Evolutionary conservation across 2,113 vertebrate genomes (phyloP), one percentile per base, ranked within the genome.

Genomic region (Pteruthius melanotis): DNA sequence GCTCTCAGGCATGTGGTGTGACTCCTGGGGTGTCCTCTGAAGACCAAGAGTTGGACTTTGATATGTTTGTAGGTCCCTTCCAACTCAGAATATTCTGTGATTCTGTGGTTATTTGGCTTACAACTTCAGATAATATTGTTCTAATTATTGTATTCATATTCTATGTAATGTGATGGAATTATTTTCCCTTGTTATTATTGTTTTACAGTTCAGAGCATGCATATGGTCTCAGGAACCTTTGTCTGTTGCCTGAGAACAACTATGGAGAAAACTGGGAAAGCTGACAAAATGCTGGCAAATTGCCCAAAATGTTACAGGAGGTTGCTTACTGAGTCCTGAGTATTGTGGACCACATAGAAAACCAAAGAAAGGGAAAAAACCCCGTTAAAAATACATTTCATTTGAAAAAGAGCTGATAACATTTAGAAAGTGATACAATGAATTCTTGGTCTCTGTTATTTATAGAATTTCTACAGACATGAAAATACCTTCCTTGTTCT

Each of bases 241-340:
- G 10, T 70, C 37, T 69, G 30, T 66, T 80, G 40, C 37, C 45
- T 94, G 56, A 91, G 40, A 93, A 71, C 39, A 83, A 56, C 42
- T 42, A 60, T 94, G 19, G 28, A 72, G 39, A 90, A 90, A 92
- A 56, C 15, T 66, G 37, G 19, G n/a, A 90, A 88, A 72, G 30
- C 10, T 92, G 44, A 69, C 7, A 83, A 83, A 87, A 64, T 30
- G 22, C 61, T 94, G 71, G 37, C 50, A 74, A 80, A 69, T 54
- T 75, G 61, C 56, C 56, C 30, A 42, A 19, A 70, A 70, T 84
- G 84, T 35, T 78, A 7, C 15, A 53, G 30, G 64, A 64, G 15
- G 3, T 52, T 87, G 8, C 52, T 74, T 71, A 49, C 23, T 75
- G 13, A 65, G 44, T 83, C 21, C 71, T 86, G 52, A 15, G 15